Evolutionary conservation across 2,113 vertebrate species (phyloP).

Genomic region (Phasianus colchicus): DNA sequence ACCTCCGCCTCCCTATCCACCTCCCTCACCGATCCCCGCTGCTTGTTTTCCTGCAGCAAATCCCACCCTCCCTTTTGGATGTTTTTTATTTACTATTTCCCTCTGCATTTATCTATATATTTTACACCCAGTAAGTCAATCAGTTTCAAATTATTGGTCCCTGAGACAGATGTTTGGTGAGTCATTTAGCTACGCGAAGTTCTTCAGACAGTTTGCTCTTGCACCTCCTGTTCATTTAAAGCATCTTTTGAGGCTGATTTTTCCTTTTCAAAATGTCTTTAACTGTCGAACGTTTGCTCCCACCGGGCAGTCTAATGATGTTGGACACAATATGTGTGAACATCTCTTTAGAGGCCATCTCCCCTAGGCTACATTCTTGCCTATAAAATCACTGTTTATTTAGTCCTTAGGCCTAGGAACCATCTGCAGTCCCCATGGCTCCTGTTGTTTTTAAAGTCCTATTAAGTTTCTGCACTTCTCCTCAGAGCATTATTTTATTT

Average conservation of each 20-base stretch:
- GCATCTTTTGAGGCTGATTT: slow-evolving; percentile 64
- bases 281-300: slow-evolving; percentile 66
- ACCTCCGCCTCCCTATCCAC: neutral
- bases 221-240: slow-evolving; percentile 61
- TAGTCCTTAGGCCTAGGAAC: slow-evolving; percentile 75
- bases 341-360: slow-evolving; percentile 72
- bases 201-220: slow-evolving; percentile 52
- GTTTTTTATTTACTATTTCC: neutral
- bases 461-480: slow-evolving; percentile 81
- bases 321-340: slow-evolving; percentile 78
- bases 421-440: slow-evolving; percentile 82
- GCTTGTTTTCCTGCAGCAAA: neutral
- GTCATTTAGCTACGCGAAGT: slow-evolving; percentile 11
- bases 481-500: slow-evolving; percentile 81
- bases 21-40: neutral
- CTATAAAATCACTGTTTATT: slow-evolving; percentile 77
- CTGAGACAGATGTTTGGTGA: slow-evolving; percentile 58
- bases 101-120: slow-evolving; percentile 49
- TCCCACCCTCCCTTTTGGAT: neutral
- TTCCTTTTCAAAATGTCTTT: slow-evolving; percentile 60
- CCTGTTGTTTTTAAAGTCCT: slow-evolving; percentile 83
- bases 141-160: slow-evolving; percentile 61
- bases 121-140: slow-evolving; percentile 60
- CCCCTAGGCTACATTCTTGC: slow-evolving; percentile 76
- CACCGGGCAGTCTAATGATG: slow-evolving; percentile 80